Base-by-base conservation (phyloP, 2,888 invertebrate species). In the Leptinotarsa rubiginosa region DNA sequence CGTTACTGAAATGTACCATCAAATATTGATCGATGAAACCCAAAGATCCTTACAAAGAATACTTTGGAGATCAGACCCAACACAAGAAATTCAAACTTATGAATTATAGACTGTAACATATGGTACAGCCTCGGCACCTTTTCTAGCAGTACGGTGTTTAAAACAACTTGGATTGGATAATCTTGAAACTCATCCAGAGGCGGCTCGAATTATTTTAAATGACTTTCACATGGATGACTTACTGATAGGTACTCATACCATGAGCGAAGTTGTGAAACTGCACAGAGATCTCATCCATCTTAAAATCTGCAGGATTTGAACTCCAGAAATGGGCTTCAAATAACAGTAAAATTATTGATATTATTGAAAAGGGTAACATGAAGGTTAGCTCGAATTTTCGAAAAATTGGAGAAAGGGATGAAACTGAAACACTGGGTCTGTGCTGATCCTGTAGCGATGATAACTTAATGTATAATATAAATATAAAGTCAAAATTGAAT, bases 221-320 rank as follows among this genome's bases (percentile, higher is more conserved):
- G 72, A 76, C 59, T 78, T 78, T 70, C 74, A 76, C 25, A 74
- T 78, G 16, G 71, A 77, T 18, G 75, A 78, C 65, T 65, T 78
- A 13, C 20, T 77, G 16, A 70, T 68, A 20, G 74, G 76, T 15
- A 31, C 72, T 12, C 25, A 54, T 18, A 47, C 69, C 15, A n/a
- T 70, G 13, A 67, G 59, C 20, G 20, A 67, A 18, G 74, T 75
- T 2, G n/a, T 70, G 22, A 62, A 64, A 7, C 47, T 66, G 66
- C 47, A 52, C 50, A 22, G 47, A 65, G 20, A 56, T 71, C 13
- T n/a, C 65, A 47, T 52, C 20, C 4, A 47, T 54, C 16, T 22
- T 71, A n/a, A 66, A 65, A 47, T 20, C 47, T 12, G 54, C 54
- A 4, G 41, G 71, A 41, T 65, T 65, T 41, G 66, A 41, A 15